Percentiles rank a stretch among this genome's conserved stretches.
Conservation (phyloP, 1,140 invertebrate species). For the Drosophila grimshawi region DNA sequence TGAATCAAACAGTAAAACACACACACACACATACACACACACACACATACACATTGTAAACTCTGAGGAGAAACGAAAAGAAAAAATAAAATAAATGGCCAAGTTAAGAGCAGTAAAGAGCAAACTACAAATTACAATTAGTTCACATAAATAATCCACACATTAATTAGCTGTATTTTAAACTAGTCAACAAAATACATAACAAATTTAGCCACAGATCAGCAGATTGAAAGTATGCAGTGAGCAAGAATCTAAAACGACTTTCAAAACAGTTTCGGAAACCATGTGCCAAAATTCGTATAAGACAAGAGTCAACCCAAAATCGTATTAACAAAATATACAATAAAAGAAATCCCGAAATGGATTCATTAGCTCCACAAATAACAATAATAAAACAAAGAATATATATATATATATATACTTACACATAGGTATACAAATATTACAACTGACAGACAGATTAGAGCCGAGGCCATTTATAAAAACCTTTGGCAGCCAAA, state of each 20-base stretch:
- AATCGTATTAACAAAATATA: slow-evolving; percentile 68
- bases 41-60: slow-evolving; percentile 39
- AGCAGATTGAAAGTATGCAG: slow-evolving; percentile 5
- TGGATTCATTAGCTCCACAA: slow-evolving; percentile 46
- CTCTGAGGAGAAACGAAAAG: neutral
- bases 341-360: slow-evolving; percentile 59
- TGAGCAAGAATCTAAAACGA: slow-evolving; percentile 10
- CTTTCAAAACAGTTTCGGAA: slow-evolving; percentile 67
- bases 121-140: slow-evolving; percentile 76
- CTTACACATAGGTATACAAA: slow-evolving; percentile 22
- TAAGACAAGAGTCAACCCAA: slow-evolving; percentile 42
- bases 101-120: slow-evolving; percentile 56
- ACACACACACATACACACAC: slow-evolving; percentile 19
- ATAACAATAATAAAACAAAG: slow-evolving; percentile 1
- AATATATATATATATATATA: slow-evolving; percentile 12
- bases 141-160: slow-evolving; percentile 70
- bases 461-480: slow-evolving; percentile 46
- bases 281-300: slow-evolving; percentile 80
- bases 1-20: slow-evolving; percentile 24
- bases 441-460: slow-evolving; percentile 7
- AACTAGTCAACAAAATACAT: slow-evolving; percentile 64
- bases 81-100: slow-evolving; percentile 7
- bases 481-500: slow-evolving; percentile 16
- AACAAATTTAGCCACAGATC: slow-evolving; percentile 48
- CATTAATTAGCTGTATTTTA: slow-evolving; percentile 75